Evolutionary conservation across 2,888 invertebrate genomes (phyloP).

Genomic region (Fragum whitleyi): DNA sequence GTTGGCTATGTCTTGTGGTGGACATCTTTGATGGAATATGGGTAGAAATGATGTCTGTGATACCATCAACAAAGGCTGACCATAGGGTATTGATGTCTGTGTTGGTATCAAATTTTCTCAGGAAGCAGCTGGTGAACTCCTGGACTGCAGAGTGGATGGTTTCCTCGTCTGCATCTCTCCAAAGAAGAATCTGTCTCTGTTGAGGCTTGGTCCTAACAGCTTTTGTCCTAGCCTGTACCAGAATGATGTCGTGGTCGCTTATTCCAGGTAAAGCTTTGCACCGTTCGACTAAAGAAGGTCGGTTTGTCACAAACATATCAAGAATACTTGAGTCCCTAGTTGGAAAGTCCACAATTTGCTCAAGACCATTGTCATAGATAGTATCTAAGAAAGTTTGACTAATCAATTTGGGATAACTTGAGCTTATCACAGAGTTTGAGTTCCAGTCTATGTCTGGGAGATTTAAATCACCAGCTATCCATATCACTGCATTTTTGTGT

Average conservation of each 20-base stretch:
- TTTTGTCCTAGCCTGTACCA: constrained; percentile 14
- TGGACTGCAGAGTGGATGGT: background rate
- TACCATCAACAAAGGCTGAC: constrained; percentile 19
- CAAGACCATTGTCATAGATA: constrained; percentile 24
- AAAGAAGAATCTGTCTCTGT: constrained; percentile 25
- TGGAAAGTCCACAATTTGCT: constrained; percentile 33
- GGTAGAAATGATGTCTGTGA: constrained; percentile 11
- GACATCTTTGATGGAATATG: constrained; percentile 39
- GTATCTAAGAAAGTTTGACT: constrained; percentile 28
- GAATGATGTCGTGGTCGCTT: constrained; percentile 42
- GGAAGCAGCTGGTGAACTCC: constrained; percentile 4
- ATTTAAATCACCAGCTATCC: constrained; percentile 48
- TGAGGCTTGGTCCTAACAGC: constrained; percentile 25
- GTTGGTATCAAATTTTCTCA: background rate
- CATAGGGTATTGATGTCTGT: constrained; percentile 35
- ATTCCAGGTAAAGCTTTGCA: constrained; percentile 24
- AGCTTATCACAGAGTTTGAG: constrained; percentile 11
- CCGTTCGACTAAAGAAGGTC: constrained; percentile 28
- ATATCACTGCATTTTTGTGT: constrained; percentile 30
- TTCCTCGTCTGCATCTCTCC: constrained; percentile 27
- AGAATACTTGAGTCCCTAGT: constrained; percentile 32
- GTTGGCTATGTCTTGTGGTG: constrained; percentile 28
- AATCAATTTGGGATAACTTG: constrained; percentile 5
- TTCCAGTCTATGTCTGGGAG: constrained; percentile 50
- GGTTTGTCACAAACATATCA: constrained; percentile 29